Evolutionary conservation across 2,888 invertebrate species (phyloP), one percentile per base, ranked within the genome.

Genomic region (Platypus cylindrus): DNA sequence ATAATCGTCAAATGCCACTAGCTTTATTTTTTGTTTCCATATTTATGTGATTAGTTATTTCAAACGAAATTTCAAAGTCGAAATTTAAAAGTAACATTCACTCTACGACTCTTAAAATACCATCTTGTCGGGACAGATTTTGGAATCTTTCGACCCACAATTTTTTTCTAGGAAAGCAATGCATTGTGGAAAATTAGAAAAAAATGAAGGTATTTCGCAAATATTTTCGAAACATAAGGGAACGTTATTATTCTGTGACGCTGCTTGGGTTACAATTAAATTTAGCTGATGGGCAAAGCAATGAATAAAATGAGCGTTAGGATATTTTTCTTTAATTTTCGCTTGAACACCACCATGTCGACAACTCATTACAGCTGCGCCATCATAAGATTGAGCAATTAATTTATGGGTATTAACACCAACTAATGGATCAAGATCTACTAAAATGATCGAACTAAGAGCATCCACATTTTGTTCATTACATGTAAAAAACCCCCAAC

Each of bases 401-500:
- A 41, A 27, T 29, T 41, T 23, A 9, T 32, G 20, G 5, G 35
- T 29, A 18, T 20, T 38, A 16, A 20, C 17, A 17, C 35, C 11
- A 16, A 32, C 31, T 14, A 9, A 4, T 5, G 30, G 7, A 30
- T 35, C 34, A 4, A 16, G 7, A 17, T 37, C 18, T n/a, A n/a
- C n/a, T 30, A 30, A 11, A 18, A 38, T 38, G 31, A 27, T 16
- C 11, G 9, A 2, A 17, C 25, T 22, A 17, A 38, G 11, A n/a
- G 30, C 30, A 14, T 22, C 22, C 7, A 43, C 41, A 35, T 40
- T 40, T 23, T 47, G 40, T 18, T 30, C 34, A 22, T 26, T 9
- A 11, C 48, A 48, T 23, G 38, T 44, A 11, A 50, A 34, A 45
- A 47, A 50, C 22, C 31, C 35, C 50, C 48, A 51, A 39, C 54